Evolutionary conservation across 2,888 invertebrate species (phyloP).

Genomic region (Thymelicus acteon): DNA sequence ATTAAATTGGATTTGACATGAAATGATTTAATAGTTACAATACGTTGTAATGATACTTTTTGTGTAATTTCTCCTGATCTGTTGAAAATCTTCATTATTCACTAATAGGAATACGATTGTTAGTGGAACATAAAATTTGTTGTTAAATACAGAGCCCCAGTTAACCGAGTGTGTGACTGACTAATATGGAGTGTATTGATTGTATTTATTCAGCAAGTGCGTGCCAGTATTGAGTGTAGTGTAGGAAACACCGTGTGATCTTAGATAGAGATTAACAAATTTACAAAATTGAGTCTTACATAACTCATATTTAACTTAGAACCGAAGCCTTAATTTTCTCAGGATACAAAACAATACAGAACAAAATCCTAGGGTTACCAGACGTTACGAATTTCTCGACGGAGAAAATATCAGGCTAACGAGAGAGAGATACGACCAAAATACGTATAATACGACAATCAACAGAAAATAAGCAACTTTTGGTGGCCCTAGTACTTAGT

Average conservation of each 20-base stretch:
- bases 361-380: no score
- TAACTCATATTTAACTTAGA: slow-evolving; percentile 19
- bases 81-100: not conserved
- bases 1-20: no score
- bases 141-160: not conserved
- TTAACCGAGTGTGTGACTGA: not conserved
- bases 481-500: no score
- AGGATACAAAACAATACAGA: not conserved
- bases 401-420: no score
- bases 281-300: slow-evolving; percentile 29
- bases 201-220: not conserved
- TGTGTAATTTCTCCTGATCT: not conserved
- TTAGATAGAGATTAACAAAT: slow-evolving; percentile 34
- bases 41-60: no score
- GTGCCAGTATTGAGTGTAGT: slow-evolving; percentile 11
- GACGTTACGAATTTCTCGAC: no score
- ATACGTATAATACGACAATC: no score
- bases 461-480: no score
- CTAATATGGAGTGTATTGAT: not conserved
- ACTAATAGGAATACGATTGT: not conserved
- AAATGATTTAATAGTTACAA: no score
- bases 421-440: no score
- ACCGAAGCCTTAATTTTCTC: not conserved
- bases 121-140: not conserved
- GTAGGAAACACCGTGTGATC: slow-evolving; percentile 45